A percentile compares a stretch with the other conserved stretches of the same genome.
Evolutionary conservation across 2,113 vertebrate species (phyloP).

Genomic region (Lepisosteus osseus): DNA sequence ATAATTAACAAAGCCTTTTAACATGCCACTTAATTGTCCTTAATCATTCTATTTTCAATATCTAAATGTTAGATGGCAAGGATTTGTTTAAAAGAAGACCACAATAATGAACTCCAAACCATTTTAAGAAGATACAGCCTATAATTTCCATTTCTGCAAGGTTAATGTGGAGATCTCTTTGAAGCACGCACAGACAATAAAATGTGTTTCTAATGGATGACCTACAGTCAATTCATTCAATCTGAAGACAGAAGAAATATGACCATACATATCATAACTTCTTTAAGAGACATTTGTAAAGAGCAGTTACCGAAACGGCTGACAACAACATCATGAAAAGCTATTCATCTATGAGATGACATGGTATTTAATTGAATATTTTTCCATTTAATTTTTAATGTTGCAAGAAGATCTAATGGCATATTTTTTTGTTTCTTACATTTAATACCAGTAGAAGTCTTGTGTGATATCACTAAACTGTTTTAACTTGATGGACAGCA

Average conservation of each 20-base stretch:
- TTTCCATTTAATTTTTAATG: not conserved
- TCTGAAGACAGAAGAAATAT: constrained; percentile 4
- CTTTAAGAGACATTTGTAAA: constrained; percentile 3
- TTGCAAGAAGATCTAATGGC: not conserved
- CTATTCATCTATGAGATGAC: not conserved
- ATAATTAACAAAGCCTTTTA: not conserved
- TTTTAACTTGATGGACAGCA: no score
- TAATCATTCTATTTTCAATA: constrained; percentile 4
- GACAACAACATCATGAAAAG: constrained; percentile 7
- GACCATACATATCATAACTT: not conserved
- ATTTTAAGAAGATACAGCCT: not conserved
- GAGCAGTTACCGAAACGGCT: not conserved
- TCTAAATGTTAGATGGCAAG: constrained; percentile 3
- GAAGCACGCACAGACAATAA: not conserved
- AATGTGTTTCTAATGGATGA: constrained; percentile 1
- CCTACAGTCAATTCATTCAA: not conserved
- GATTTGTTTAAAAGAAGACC: not conserved
- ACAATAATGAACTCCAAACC: not conserved
- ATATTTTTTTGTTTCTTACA: not conserved
- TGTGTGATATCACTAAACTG: no score
- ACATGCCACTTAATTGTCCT: not conserved
- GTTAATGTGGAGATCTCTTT: not conserved
- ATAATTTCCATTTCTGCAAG: not conserved
- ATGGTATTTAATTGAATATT: not conserved
- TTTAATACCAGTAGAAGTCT: not conserved